A percentile compares a stretch with the other conserved stretches of the same genome.
These are phyloP conservation scores for Varecia variegata DNA, from an alignment of 2,797 vertebrate genomes.

Conservation along the genomic window DNA sequence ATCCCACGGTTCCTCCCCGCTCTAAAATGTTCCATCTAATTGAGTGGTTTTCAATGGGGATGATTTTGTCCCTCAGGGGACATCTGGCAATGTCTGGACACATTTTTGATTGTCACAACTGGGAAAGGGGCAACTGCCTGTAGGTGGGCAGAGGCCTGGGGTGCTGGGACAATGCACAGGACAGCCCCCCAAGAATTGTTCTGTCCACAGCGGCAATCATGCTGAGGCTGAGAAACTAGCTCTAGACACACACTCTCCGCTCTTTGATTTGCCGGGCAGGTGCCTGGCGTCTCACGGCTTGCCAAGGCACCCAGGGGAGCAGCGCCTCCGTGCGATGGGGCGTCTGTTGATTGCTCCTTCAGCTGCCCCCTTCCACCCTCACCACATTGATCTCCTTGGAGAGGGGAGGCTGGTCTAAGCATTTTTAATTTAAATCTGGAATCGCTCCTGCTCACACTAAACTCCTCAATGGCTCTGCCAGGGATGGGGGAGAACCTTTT, in stretches of 20 bases:
- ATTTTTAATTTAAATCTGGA: conserved; percentile 32
- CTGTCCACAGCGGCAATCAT: not conserved
- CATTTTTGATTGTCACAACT: not conserved
- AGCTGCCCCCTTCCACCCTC: not conserved
- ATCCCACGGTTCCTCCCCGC: not conserved
- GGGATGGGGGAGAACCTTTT: not conserved
- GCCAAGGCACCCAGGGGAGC: not conserved
- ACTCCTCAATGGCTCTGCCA: not conserved
- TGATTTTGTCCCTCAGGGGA: not conserved
- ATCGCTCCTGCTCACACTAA: not conserved
- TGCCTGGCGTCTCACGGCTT: not conserved
- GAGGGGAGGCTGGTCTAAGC: not conserved
- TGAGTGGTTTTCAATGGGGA: not conserved
- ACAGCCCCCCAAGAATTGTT: not conserved
- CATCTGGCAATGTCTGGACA: not conserved
- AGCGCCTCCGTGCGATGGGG: not conserved
- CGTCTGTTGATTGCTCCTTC: not conserved
- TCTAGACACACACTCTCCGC: not conserved
- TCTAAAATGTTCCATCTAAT: not conserved
- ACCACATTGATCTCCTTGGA: not conserved
- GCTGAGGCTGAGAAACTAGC: not conserved
- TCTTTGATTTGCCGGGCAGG: not conserved
- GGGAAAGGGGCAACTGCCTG: not conserved
- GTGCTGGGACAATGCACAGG: not conserved
- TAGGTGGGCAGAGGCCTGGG: not conserved